Conservation (phyloP, 2,797 vertebrate species). For the Channa striata region DNA sequence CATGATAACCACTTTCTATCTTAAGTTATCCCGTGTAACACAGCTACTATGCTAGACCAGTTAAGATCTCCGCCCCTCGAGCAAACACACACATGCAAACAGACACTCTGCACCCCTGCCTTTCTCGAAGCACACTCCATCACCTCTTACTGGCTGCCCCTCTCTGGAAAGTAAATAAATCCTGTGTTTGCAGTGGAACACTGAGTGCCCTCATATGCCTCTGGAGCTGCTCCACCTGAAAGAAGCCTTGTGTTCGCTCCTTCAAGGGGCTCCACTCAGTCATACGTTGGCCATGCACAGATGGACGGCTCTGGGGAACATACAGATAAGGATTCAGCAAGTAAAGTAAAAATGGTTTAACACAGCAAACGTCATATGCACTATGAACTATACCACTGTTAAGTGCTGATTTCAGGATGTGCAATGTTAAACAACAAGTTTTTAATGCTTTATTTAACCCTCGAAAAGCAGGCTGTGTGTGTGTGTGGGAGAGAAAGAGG, state of each 20-base stretch:
- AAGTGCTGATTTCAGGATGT: conserved; percentile 2
- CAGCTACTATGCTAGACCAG: conserved; percentile 10
- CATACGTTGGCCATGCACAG: conserved; percentile 6
- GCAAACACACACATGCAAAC: conserved; percentile 15
- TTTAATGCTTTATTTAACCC: too few species aligned
- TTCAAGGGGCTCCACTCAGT: conserved; percentile 50
- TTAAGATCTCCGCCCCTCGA: conserved; percentile 34
- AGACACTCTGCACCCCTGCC: conserved; percentile 38
- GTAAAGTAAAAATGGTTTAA: conserved; percentile 4
- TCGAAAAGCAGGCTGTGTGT: neutral
- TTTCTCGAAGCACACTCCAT: conserved; percentile 50
- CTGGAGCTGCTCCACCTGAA: conserved; percentile 59
- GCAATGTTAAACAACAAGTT: neutral
- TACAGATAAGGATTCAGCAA: conserved; percentile 2
- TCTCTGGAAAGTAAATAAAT: conserved; percentile 76
- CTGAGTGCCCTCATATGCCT: conserved; percentile 73
- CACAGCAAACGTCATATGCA: neutral
- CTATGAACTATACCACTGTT: neutral
- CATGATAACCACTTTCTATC: conserved; percentile 40
- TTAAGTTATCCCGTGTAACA: conserved; percentile 24
- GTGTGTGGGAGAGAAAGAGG: neutral
- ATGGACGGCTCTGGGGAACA: conserved; percentile 35
- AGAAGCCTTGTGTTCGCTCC: conserved; percentile 69
- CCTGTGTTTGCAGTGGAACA: conserved; percentile 75
- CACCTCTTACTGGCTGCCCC: conserved; percentile 59